Conservation (phyloP, 2,113 vertebrate genomes). For the Balaeniceps rex region DNA sequence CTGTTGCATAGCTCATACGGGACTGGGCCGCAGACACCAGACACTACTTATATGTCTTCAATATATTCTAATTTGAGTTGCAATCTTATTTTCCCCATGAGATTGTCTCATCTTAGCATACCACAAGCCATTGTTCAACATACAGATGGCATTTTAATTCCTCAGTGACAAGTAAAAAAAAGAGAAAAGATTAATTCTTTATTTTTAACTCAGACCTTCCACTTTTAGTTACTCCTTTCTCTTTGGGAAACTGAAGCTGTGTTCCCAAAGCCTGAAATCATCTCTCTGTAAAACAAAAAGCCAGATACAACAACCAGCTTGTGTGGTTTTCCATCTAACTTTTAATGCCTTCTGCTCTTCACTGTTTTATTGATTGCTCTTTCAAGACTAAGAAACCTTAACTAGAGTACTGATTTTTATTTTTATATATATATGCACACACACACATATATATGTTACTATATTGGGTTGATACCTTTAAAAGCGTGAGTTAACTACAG, state of each 20-base stretch:
- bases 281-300: background rate
- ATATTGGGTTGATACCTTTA: background rate
- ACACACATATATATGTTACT: background rate
- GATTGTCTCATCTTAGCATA: background rate
- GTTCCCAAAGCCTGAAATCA: background rate
- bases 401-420: background rate
- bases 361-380: background rate
- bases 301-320: background rate
- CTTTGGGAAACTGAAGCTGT: background rate
- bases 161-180: background rate
- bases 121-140: background rate
- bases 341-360: background rate
- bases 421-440: no score
- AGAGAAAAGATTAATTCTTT: background rate
- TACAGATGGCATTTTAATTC: background rate
- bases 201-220: background rate
- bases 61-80: background rate
- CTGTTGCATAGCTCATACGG: fast-evolving
- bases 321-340: background rate
- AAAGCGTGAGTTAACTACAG: background rate
- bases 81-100: background rate
- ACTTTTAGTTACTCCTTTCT: background rate
- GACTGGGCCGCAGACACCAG: background rate
- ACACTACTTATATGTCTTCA: background rate
- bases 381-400: background rate